A percentile compares a stretch with the other conserved stretches of the same genome.
Evolutionary conservation across 2,797 vertebrate species (phyloP).

Genomic region (Spinus pinus): DNA sequence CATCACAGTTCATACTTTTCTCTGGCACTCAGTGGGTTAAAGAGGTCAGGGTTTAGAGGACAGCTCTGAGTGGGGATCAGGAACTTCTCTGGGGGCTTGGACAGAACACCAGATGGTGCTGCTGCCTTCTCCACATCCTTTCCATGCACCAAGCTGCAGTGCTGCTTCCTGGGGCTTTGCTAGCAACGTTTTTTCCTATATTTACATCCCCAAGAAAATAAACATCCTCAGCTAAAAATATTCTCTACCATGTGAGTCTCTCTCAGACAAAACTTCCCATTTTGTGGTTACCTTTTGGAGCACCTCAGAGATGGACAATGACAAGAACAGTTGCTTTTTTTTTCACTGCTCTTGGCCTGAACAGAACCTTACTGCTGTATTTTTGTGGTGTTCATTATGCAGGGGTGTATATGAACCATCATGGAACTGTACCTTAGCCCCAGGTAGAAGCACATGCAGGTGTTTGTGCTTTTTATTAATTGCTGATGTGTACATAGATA

Average conservation of each 20-base stretch:
- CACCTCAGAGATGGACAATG: background rate
- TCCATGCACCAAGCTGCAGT: background rate
- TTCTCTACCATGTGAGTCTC: background rate
- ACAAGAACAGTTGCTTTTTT: background rate
- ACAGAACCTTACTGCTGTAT: background rate
- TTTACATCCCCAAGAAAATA: constrained; percentile 26
- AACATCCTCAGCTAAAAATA: background rate
- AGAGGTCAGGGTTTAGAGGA: background rate
- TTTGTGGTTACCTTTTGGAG: background rate
- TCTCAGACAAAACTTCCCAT: background rate
- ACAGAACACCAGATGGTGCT: constrained; percentile 73
- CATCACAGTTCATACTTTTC: background rate
- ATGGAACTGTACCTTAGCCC: background rate
- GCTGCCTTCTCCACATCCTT: background rate
- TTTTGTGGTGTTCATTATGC: background rate
- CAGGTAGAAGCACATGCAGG: background rate
- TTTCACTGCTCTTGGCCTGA: background rate
- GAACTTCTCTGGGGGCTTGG: background rate
- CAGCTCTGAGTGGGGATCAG: background rate
- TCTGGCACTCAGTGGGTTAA: background rate
- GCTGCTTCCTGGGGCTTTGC: background rate
- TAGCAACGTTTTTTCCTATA: background rate
- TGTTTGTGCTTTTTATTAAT: background rate
- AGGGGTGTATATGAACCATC: background rate
- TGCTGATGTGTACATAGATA: background rate